phyloP scores from a whole-genome alignment of 2,797 vertebrate genomes.

The Sebastes reedi region DNA sequence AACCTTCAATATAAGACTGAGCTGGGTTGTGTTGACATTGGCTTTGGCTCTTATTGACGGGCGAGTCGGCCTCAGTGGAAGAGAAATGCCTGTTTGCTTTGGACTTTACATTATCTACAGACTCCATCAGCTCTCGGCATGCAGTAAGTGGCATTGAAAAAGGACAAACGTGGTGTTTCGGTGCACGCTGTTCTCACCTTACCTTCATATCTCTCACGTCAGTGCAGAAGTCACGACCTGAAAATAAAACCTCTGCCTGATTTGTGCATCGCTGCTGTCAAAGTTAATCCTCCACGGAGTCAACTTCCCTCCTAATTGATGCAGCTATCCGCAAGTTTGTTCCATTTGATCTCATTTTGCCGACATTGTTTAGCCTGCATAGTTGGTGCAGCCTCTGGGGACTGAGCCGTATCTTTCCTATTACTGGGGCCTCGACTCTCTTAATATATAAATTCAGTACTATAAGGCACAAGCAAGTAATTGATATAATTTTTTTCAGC shows the following conservation, averaged over 20 bases:
- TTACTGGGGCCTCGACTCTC: too few species aligned
- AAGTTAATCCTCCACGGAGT: neutral
- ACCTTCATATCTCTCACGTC: neutral
- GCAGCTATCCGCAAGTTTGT: neutral
- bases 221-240: conserved; percentile 4
- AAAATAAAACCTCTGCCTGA: neutral
- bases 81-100: conserved; percentile 44
- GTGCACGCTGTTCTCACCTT: conserved; percentile 6
- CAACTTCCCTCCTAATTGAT: neutral
- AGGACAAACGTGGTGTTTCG: neutral
- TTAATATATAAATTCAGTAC: too few species aligned
- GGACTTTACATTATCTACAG: conserved; percentile 21
- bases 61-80: neutral
- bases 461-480: too few species aligned
- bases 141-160: conserved; percentile 1
- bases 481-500: too few species aligned
- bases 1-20: conserved; percentile 49
- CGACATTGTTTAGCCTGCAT: neutral
- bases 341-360: conserved; percentile 13
- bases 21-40: conserved; percentile 51
- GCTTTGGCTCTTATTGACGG: conserved; percentile 5
- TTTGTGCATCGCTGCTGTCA: neutral
- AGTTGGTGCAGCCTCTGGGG: too few species aligned
- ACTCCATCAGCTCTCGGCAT: neutral
- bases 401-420: too few species aligned